Conservation (phyloP, 2,888 invertebrate genomes). For the Miltochrista miniata region DNA sequence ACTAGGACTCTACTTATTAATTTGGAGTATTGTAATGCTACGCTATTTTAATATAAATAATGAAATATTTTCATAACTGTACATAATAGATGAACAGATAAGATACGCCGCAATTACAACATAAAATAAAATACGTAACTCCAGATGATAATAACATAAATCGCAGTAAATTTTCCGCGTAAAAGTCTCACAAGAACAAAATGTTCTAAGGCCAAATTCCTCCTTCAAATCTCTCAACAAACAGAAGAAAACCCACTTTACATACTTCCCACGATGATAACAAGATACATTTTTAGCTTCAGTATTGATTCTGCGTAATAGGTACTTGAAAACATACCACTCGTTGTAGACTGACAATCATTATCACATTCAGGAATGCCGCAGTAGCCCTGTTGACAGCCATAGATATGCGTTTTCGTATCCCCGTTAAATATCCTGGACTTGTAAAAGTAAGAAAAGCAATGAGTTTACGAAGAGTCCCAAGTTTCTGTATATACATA, state of each 20-base stretch:
- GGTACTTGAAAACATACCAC: no score
- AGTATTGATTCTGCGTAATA: neutral
- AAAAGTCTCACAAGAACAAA: neutral
- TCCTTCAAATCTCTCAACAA: no score
- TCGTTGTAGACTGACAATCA: no score
- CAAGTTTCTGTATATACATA: no score
- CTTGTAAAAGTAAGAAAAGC: no score
- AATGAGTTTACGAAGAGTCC: no score
- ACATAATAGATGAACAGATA: constrained; percentile 5
- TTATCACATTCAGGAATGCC: no score
- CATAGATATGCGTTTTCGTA: no score
- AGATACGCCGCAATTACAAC: neutral
- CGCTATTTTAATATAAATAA: constrained; percentile 16
- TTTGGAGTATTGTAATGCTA: constrained; percentile 33
- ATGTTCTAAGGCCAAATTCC: neutral
- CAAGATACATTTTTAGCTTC: neutral
- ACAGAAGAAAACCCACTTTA: neutral
- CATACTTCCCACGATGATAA: neutral
- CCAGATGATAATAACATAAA: constrained; percentile 2
- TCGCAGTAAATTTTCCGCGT: neutral
- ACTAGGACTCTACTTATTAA: no score
- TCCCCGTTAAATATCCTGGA: no score
- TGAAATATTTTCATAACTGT: constrained; percentile 17
- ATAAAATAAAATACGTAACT: neutral
- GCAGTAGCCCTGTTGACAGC: no score